Evolutionary conservation across 37 sponge, comb jelly and placozoan species (phyloP).

Genomic region (Ephydatia muelleri): DNA sequence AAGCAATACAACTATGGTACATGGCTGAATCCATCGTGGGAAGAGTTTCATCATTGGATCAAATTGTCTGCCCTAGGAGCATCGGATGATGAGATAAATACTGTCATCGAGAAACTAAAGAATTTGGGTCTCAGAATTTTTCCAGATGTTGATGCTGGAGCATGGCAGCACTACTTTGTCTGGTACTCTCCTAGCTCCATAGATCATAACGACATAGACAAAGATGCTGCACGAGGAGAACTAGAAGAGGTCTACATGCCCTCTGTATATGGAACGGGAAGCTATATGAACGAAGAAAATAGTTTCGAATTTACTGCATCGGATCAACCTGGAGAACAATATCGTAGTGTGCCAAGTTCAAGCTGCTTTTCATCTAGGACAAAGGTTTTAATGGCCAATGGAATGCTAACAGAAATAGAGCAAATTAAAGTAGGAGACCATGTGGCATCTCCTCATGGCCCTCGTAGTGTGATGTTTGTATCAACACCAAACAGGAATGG

Average conservation of each 20-base stretch:
- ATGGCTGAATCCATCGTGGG: slow-evolving; percentile 3
- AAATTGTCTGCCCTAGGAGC: neutral
- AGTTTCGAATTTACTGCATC: slow-evolving; percentile 7
- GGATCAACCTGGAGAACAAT: neutral
- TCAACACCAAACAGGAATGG: neutral
- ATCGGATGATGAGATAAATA: slow-evolving; percentile 1
- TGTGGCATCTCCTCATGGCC: neutral
- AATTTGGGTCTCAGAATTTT: neutral
- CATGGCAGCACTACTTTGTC: neutral
- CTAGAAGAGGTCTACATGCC: neutral
- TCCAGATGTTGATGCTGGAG: neutral
- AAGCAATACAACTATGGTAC: neutral
- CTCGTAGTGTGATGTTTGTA: neutral
- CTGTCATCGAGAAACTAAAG: neutral
- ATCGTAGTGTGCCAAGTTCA: neutral
- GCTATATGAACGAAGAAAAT: slow-evolving; percentile 12
- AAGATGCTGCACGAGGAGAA: neutral
- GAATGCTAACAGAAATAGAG: neutral
- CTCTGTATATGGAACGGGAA: neutral
- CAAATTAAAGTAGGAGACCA: neutral
- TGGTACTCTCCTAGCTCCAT: neutral
- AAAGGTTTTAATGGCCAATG: neutral
- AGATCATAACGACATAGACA: neutral
- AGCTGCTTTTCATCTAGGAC: neutral
- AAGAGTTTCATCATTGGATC: slow-evolving; percentile 1